Conservation (phyloP, 2,113 vertebrate species). For the Siniperca knerii region DNA sequence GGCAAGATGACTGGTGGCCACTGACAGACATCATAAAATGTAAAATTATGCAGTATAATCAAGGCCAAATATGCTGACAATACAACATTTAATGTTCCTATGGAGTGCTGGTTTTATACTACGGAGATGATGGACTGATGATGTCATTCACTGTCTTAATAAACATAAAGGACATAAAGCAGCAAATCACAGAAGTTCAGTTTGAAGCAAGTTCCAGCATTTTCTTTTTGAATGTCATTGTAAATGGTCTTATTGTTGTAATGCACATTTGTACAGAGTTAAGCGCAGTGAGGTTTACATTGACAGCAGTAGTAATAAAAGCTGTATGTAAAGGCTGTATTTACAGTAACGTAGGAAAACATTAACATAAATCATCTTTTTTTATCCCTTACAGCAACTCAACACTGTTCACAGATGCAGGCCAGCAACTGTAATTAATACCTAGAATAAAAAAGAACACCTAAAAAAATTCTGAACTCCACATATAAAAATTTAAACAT, state of each 20-base stretch:
- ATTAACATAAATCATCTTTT: background rate
- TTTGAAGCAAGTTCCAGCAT: slow-evolving; percentile 21
- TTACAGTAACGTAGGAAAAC: slow-evolving; percentile 58
- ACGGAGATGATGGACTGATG: background rate
- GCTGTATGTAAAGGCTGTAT: slow-evolving; percentile 54
- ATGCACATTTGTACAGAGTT: slow-evolving; percentile 61
- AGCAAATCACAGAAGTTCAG: background rate
- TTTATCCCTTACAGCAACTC: slow-evolving; percentile 19
- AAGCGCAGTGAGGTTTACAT: slow-evolving; percentile 52
- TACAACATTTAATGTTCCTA: background rate
- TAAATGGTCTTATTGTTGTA: slow-evolving; percentile 31
- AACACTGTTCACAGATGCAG: slow-evolving; percentile 30
- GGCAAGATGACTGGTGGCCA: background rate
- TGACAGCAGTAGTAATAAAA: slow-evolving; percentile 37
- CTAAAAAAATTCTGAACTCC: slow-evolving; percentile 50
- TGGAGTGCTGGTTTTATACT: slow-evolving; percentile 49
- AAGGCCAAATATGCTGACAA: slow-evolving; percentile 22
- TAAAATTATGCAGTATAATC: background rate
- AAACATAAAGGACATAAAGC: slow-evolving; percentile 43
- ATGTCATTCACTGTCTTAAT: background rate
- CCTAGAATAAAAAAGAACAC: slow-evolving; percentile 53
- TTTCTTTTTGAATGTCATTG: slow-evolving; percentile 13
- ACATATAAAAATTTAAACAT: slow-evolving; percentile 57
- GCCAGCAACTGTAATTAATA: slow-evolving; percentile 29
- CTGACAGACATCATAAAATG: slow-evolving; percentile 1